Base-by-base conservation (phyloP, 2,888 invertebrate species). In the Hypselothyrea guttata region DNA sequence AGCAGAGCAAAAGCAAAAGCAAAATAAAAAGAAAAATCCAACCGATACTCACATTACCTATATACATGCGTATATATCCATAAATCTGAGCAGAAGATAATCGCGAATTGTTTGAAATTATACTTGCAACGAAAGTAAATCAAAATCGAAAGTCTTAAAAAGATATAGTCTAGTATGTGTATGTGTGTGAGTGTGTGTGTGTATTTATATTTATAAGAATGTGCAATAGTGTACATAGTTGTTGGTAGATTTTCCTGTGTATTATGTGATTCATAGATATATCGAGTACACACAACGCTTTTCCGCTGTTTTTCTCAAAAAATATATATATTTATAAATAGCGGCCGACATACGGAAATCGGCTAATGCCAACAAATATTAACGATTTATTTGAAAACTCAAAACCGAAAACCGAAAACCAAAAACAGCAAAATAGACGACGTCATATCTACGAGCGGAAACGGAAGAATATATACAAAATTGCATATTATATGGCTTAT, bases 321-420 rank as follows among this genome's bases (percentile, higher is more conserved):
- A 79, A 81, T 78, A 78, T 74, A 86, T 55, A 74, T 65, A 60
- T 85, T 84, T 78, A 78, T 77, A 86, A 78, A 78, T 78, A 78
- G 55, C 60, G 71, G 54, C 75, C 51, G 48, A 33, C 54, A 58
- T 75, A 71, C 76, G 76, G 79, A 77, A 77, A 84, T 84, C 76
- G 37, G 31, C 48, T 11, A 22, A 22, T 22, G 22, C 37, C 11
- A 52, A 71, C 55, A 77, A 81, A 84, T 59, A 66, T 69, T 59
- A 54, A 41, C 38, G 63, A 73, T 56, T 51, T 30, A 38, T 56
- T 56, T 60, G 48, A 52, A 54, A n/a, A 30, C 11, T 22, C 40
- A 46, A 18, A 38, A 30, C 7, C 7, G 35, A 12, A 34, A 46
- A 33, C 30, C 3, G 15, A n/a, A n/a, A n/a, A n/a, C n/a, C n/a